Base-by-base conservation (phyloP, 2,888 invertebrate genomes). In the Elysia crispata region DNA sequence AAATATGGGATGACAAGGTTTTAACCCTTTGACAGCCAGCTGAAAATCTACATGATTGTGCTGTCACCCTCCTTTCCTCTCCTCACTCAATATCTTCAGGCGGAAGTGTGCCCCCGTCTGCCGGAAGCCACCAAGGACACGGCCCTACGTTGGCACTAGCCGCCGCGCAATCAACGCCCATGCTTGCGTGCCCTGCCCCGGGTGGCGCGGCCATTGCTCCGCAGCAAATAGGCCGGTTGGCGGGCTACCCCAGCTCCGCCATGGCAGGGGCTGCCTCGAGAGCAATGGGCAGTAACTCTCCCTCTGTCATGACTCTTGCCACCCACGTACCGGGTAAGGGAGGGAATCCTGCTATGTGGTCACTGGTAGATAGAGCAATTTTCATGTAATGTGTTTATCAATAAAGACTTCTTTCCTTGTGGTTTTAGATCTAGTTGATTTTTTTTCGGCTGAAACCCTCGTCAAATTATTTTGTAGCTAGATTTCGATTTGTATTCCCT, bases 291-390 rank as follows among this genome's bases (percentile, higher is more conserved):
- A 64, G 78, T 78, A 78, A 78, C 64, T 41, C 41, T 41, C 31
- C 78, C 66, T 78, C 78, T 15, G 49, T 78, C 50, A 64, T 78
- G 70, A 78, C 78, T 15, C 28, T 78, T 72, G 73, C 78, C 41
- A 78, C 72, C 64, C 78, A 72, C 49, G 73, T 78, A 62, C 78
- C 78, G 20, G 78, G 78, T 78, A 78, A 78, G 78, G 78, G 78
- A 77, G 77, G 73, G 73, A 78, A 78, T 60, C 64, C 62, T 49
- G 57, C 30, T 66, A 23, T 28, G 41, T 41, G 41, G 41, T 41
- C 41, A 41, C 41, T 41, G 41, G 41, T 41, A 41, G 41, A 41
- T 41, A 41, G 41, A 41, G 41, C 41, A 3, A 41, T 41, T 3
- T 41, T 41, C 41, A 11, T 41, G 41, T 41, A 3, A 41, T 41